phyloP scores from a whole-genome alignment of 2,797 vertebrate genomes.

The Enteromius trimaculatus region DNA sequence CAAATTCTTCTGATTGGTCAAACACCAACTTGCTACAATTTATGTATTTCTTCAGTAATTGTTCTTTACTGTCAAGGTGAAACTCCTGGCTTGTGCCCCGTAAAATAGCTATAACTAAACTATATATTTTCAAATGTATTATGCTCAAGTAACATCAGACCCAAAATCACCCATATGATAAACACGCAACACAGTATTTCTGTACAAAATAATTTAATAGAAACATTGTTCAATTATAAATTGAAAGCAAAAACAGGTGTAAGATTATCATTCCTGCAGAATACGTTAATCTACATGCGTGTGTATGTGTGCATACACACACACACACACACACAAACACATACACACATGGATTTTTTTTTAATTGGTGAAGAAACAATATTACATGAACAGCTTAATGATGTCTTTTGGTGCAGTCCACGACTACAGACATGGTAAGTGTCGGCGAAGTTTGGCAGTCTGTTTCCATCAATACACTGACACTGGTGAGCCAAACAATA shows the following conservation, averaged over 20 bases:
- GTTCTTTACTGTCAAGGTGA: too few species aligned
- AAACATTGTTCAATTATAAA: slow-evolving; percentile 79
- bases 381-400: slow-evolving; percentile 83
- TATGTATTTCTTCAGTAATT: too few species aligned
- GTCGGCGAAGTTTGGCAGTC: slow-evolving; percentile 77
- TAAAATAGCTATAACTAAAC: too few species aligned
- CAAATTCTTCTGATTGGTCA: too few species aligned
- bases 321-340: slow-evolving; percentile 9
- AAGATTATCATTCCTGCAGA: slow-evolving; percentile 71
- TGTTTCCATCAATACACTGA: slow-evolving; percentile 84
- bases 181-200: slow-evolving; percentile 50
- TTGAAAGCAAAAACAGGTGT: slow-evolving; percentile 80
- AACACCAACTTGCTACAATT: too few species aligned
- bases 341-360: slow-evolving; percentile 22
- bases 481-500: slow-evolving; percentile 78
- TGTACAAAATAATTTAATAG: slow-evolving; percentile 88
- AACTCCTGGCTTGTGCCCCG: too few species aligned
- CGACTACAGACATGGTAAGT: slow-evolving; percentile 65
- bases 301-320: slow-evolving; percentile 26
- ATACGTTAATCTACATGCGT: slow-evolving; percentile 79
- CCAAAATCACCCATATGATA: background rate
- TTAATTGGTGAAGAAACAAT: slow-evolving; percentile 66
- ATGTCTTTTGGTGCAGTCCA: slow-evolving; percentile 74
- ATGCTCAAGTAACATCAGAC: too few species aligned
- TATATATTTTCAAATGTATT: too few species aligned